These are phyloP conservation scores for Fukomys damarensis DNA, from an alignment of 2,113 vertebrate species.

Conservation along the genomic window DNA sequence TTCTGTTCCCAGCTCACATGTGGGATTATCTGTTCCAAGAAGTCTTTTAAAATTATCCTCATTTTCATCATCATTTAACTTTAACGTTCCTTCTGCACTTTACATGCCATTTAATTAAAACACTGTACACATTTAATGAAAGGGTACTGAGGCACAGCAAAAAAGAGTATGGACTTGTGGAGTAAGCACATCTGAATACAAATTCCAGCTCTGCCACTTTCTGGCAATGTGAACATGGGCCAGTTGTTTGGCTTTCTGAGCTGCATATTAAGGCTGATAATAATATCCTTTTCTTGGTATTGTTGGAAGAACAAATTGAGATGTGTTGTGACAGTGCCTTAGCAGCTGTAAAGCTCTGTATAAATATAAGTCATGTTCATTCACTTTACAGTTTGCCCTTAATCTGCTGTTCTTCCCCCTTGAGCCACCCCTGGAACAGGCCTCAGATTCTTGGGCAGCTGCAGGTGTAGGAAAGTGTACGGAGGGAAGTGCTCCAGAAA, in stretches of 20 bases:
- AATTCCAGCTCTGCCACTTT: conserved; percentile 28
- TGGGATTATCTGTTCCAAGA: conserved; percentile 36
- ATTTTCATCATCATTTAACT: conserved; percentile 7
- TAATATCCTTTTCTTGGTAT: conserved; percentile 12
- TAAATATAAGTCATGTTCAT: conserved; percentile 60
- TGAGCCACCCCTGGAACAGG: neutral
- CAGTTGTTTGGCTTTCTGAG: conserved; percentile 15
- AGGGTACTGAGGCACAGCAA: neutral
- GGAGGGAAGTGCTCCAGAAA: conserved; percentile 9
- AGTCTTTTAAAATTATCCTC: conserved; percentile 33
- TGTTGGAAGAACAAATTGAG: conserved; percentile 24
- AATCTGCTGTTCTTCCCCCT: neutral
- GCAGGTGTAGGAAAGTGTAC: neutral
- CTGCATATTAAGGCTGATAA: neutral
- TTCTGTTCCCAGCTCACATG: neutral
- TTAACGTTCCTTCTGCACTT: neutral
- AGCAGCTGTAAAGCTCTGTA: conserved; percentile 39
- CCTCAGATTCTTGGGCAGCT: neutral
- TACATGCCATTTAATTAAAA: conserved; percentile 11
- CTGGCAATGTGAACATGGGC: neutral
- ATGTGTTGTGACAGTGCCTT: neutral
- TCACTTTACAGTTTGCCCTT: conserved; percentile 2
- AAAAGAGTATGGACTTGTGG: neutral
- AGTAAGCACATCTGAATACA: neutral
- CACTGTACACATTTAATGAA: neutral